A percentile compares a stretch with the other conserved stretches of the same genome.
Conservation (phyloP, 2,113 vertebrate species). For the Ptilonorhynchus violaceus region DNA sequence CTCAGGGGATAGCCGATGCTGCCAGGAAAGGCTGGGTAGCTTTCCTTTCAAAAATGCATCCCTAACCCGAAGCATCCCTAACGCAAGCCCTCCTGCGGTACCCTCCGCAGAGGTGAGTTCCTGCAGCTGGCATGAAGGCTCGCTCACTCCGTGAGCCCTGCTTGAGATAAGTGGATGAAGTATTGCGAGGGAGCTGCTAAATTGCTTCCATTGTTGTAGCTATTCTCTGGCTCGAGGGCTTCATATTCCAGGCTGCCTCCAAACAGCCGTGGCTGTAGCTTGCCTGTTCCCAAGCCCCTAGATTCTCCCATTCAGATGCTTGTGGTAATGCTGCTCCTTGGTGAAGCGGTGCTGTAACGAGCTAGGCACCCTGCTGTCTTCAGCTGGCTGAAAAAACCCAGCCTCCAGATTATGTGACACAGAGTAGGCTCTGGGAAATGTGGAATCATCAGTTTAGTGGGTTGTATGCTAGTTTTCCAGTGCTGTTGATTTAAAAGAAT, state of each 20-base stretch:
- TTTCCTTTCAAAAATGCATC: neutral
- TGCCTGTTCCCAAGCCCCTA: accelerated
- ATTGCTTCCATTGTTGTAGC: neutral
- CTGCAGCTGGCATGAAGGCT: neutral
- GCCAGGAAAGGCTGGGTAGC: too few species aligned
- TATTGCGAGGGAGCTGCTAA: neutral
- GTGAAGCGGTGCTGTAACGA: neutral
- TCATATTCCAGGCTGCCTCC: neutral
- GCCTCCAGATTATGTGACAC: neutral
- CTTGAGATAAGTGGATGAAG: neutral
- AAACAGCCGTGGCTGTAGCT: neutral
- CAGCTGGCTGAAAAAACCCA: neutral
- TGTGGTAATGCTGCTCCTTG: neutral
- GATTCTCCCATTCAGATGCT: neutral
- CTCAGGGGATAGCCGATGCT: accelerated
- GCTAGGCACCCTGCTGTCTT: neutral
- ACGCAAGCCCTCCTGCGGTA: accelerated
- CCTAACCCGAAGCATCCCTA: too few species aligned
- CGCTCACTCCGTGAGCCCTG: accelerated
- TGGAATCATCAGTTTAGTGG: neutral
- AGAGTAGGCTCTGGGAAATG: neutral
- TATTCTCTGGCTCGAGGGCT: neutral
- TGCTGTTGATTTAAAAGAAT: neutral
- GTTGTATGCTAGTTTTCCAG: neutral
- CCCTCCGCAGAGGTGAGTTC: neutral